A percentile compares a stretch with the other conserved stretches of the same genome.
Conservation (phyloP, 2,797 vertebrate species). For the Danio tinwini region DNA sequence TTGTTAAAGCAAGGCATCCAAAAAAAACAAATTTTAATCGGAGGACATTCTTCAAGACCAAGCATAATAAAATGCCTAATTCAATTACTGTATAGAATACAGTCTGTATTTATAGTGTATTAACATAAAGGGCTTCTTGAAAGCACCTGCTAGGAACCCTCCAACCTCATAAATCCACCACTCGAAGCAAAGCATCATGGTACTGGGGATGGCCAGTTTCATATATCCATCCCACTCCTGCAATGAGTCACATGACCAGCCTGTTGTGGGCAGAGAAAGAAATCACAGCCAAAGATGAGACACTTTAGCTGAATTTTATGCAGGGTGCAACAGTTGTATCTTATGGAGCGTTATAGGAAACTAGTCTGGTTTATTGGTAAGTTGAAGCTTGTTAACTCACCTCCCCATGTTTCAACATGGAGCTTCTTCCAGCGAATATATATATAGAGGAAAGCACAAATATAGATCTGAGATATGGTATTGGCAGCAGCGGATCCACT, state of each 20-base stretch:
- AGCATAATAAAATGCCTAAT: background rate
- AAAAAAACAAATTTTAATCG: slow-evolving; percentile 22
- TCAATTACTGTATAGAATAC: background rate
- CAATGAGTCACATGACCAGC: slow-evolving; percentile 87
- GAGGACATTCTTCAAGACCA: background rate
- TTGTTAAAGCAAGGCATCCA: background rate
- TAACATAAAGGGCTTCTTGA: background rate
- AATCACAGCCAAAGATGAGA: background rate
- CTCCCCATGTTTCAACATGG: slow-evolving; percentile 87
- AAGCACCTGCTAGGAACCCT: slow-evolving; percentile 86
- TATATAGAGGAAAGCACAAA: slow-evolving; percentile 79
- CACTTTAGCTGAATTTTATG: too few species aligned
- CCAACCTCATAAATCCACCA: slow-evolving; percentile 94
- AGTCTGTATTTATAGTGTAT: background rate
- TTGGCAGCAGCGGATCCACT: slow-evolving; percentile 91
- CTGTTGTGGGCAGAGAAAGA: slow-evolving; percentile 74
- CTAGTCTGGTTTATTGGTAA: background rate
- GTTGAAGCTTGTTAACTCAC: slow-evolving; percentile 68
- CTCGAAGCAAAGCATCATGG: slow-evolving; percentile 90
- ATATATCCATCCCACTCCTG: slow-evolving; percentile 90
- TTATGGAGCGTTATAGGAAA: background rate
- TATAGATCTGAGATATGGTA: slow-evolving; percentile 78
- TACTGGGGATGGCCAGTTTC: slow-evolving; percentile 86
- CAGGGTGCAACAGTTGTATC: background rate
- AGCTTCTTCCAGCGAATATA: slow-evolving; percentile 86